A percentile compares a stretch with the other conserved stretches of the same genome.
phyloP scores from a whole-genome alignment of 2,888 invertebrate genomes.

The Lampropteryx suffumata region DNA sequence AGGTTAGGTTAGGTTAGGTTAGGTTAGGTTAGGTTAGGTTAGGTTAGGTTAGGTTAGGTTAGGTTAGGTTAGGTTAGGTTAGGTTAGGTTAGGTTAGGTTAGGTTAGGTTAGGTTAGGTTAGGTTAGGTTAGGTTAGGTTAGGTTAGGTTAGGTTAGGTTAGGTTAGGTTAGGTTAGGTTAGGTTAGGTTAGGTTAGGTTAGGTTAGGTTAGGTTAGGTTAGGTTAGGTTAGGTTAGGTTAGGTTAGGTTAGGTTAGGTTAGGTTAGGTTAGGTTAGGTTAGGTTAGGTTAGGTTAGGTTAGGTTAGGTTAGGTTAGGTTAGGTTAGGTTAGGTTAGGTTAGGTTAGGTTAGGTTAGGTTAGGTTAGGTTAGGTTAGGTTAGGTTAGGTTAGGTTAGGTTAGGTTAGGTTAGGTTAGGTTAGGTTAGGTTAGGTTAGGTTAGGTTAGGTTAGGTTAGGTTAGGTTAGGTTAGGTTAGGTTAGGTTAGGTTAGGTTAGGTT shows the following conservation, averaged over 20 bases:
- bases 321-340: slow-evolving; percentile 35
- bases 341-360: slow-evolving; percentile 36
- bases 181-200: slow-evolving; percentile 31
- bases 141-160: slow-evolving; percentile 35
- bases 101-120: slow-evolving; percentile 35
- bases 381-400: slow-evolving; percentile 38
- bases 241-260: slow-evolving; percentile 29
- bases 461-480: slow-evolving; percentile 38
- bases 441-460: slow-evolving; percentile 38
- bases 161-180: slow-evolving; percentile 31
- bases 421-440: slow-evolving; percentile 34
- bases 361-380: slow-evolving; percentile 36
- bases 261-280: slow-evolving; percentile 28
- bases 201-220: slow-evolving; percentile 29
- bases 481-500: slow-evolving; percentile 35
- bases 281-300: slow-evolving; percentile 31
- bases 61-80: slow-evolving; percentile 35
- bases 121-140: slow-evolving; percentile 35
- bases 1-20: slow-evolving; percentile 34
- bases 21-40: slow-evolving; percentile 35
- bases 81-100: slow-evolving; percentile 36
- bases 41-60: slow-evolving; percentile 33
- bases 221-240: slow-evolving; percentile 30
- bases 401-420: slow-evolving; percentile 38
- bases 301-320: slow-evolving; percentile 29